phyloP scores from a whole-genome alignment of 2,797 vertebrate genomes.

The Oreochromis mossambicus region DNA sequence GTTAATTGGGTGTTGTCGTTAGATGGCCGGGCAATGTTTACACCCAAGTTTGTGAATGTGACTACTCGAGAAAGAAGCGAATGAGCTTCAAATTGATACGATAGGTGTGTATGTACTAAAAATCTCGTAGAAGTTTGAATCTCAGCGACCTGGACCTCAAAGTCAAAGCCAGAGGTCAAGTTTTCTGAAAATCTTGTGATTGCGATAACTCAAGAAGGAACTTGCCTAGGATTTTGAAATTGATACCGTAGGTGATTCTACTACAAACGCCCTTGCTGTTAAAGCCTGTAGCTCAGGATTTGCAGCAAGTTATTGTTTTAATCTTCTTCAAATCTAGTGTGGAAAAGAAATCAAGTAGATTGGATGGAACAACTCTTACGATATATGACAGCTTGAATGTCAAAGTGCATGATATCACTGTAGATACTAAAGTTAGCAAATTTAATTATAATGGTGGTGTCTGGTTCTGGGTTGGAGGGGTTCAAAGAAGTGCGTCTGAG shows the following conservation, averaged over 20 bases:
- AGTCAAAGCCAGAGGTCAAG: not conserved
- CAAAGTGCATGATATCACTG: not conserved
- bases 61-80: not conserved
- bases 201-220: not conserved
- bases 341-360: not conserved
- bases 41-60: not conserved
- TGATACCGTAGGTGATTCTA: rapidly evolving
- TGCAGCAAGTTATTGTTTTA: not conserved
- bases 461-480: not conserved
- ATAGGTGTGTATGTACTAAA: not conserved
- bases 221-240: not conserved
- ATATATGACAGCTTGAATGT: not conserved
- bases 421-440: not conserved
- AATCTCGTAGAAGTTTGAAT: rapidly evolving
- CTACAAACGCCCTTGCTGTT: not conserved
- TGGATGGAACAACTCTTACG: not conserved
- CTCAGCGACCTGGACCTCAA: not conserved
- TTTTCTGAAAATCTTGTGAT: not conserved
- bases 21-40: rapidly evolving
- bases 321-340: not conserved
- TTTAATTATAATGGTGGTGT: not conserved
- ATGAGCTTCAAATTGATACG: not conserved
- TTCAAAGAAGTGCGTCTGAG: not conserved
- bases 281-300: not conserved
- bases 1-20: not conserved